phyloP scores from a whole-genome alignment of 2,113 vertebrate species.

The Himantopus leucocephalus region DNA sequence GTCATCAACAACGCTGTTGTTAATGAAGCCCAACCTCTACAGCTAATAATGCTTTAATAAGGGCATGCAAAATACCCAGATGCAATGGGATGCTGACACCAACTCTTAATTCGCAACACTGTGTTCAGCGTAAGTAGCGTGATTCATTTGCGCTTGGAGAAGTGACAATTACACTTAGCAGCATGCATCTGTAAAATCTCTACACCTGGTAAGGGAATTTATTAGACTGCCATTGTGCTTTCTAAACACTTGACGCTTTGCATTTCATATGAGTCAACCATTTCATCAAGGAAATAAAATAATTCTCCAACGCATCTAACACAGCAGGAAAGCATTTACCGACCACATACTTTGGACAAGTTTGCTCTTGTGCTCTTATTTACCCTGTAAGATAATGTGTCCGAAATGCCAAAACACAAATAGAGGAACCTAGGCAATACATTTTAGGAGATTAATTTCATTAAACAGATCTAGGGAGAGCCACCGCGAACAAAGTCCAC shows the following conservation, averaged over 20 bases:
- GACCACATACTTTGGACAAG: not conserved
- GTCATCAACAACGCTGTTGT: not conserved
- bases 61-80: not conserved
- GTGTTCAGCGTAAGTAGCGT: not conserved
- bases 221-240: not conserved
- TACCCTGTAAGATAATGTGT: not conserved
- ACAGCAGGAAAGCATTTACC: not conserved
- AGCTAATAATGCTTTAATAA: not conserved
- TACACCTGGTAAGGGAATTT: not conserved
- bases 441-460: not conserved
- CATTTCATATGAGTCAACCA: not conserved
- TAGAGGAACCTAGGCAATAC: not conserved
- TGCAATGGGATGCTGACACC: not conserved
- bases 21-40: not conserved
- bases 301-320: not conserved
- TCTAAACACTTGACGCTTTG: not conserved
- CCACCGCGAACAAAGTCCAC: not conserved
- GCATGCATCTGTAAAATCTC: not conserved
- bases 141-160: not conserved
- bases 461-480: not conserved
- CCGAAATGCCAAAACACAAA: not conserved
- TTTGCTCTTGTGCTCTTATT: slow-evolving; percentile 13
- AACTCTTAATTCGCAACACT: not conserved
- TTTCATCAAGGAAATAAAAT: not conserved
- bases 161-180: not conserved